phyloP scores from a whole-genome alignment of 2,888 invertebrate genomes.

The Chouioia cunea region DNA sequence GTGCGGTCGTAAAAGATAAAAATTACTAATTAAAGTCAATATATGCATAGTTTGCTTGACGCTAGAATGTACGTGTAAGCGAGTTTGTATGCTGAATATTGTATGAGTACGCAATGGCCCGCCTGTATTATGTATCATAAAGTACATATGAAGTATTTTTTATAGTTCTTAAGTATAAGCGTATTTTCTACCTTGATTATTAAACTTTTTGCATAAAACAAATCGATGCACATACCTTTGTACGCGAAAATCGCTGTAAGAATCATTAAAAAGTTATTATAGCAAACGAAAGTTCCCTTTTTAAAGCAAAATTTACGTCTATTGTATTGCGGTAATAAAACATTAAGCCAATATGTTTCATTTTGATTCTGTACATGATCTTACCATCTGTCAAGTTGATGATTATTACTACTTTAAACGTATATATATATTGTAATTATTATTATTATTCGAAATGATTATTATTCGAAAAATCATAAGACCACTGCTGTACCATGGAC shows the following conservation, averaged over 20 bases:
- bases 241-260: neutral
- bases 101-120: constrained; percentile 38
- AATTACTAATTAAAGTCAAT: constrained; percentile 29
- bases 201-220: constrained; percentile 15
- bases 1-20: neutral
- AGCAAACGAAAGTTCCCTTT: constrained; percentile 8
- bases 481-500: too few relatives aligned
- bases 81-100: constrained; percentile 32
- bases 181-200: constrained; percentile 17
- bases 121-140: constrained; percentile 51
- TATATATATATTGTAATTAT: constrained; percentile 48
- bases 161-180: constrained; percentile 29
- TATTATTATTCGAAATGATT: constrained; percentile 41
- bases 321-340: constrained; percentile 23
- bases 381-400: constrained; percentile 59
- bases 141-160: constrained; percentile 45
- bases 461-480: constrained; percentile 30
- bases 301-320: constrained; percentile 6
- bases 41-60: constrained; percentile 31
- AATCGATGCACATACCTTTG: constrained; percentile 15
- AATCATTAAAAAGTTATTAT: constrained; percentile 4
- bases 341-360: constrained; percentile 49
- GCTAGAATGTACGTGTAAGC: constrained; percentile 27
- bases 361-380: constrained; percentile 63
- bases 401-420: constrained; percentile 51